Evolutionary conservation across 2,797 vertebrate genomes (phyloP).

Genomic region (Diglossa cyanea): DNA sequence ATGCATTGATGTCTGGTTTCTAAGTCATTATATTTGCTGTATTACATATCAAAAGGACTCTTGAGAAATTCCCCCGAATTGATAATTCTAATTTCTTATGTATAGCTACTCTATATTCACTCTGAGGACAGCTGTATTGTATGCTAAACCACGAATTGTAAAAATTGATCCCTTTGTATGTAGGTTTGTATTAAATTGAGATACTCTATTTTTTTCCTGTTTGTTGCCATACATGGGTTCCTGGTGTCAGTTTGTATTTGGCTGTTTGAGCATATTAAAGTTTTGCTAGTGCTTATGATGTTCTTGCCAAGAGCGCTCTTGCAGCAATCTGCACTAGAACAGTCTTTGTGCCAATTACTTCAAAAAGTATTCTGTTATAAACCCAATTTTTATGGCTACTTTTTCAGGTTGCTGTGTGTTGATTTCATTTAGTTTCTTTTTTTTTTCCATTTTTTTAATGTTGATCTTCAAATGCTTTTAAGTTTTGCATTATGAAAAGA

Average conservation of each 20-base stretch:
- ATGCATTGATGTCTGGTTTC: slow-evolving; percentile 82
- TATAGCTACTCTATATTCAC: slow-evolving; percentile 84
- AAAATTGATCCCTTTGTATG: slow-evolving; percentile 84
- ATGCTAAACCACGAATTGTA: slow-evolving; percentile 82
- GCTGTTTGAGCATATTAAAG: slow-evolving; percentile 87
- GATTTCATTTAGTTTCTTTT: slow-evolving; percentile 74
- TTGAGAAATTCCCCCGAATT: slow-evolving; percentile 76
- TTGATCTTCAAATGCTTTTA: slow-evolving; percentile 56
- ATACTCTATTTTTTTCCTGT: slow-evolving; percentile 74
- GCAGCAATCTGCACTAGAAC: slow-evolving; percentile 79
- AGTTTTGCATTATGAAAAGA: slow-evolving; percentile 40
- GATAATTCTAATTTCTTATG: slow-evolving; percentile 86
- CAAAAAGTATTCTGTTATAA: slow-evolving; percentile 79
- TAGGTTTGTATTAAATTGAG: slow-evolving; percentile 84
- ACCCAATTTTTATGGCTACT: slow-evolving; percentile 71
- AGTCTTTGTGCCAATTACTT: slow-evolving; percentile 83
- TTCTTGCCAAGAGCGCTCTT: slow-evolving; percentile 90
- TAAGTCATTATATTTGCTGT: slow-evolving; percentile 80
- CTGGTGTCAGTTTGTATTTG: slow-evolving; percentile 88
- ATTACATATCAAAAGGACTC: slow-evolving; percentile 83
- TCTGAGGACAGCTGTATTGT: slow-evolving; percentile 76
- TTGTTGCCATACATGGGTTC: slow-evolving; percentile 77
- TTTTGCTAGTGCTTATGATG: slow-evolving; percentile 85
- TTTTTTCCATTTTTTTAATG: slow-evolving; percentile 45
- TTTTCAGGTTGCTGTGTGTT: slow-evolving; percentile 73